These are phyloP conservation scores for Mastigias papua DNA, from an alignment of 30 jellyfish, hydroid and myxozoan genomes.

Conservation along the genomic window DNA sequence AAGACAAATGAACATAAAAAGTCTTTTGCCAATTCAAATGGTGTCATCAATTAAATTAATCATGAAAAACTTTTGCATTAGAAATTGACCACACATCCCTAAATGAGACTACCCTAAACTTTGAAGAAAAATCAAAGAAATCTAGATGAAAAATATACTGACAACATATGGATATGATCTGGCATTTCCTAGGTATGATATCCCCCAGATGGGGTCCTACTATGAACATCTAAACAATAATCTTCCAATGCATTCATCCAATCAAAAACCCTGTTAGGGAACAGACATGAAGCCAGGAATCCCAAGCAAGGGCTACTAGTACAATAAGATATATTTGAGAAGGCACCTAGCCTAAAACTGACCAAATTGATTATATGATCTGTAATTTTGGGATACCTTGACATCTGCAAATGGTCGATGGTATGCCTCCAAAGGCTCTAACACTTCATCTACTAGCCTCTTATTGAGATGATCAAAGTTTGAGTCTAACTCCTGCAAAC, in stretches of 20 bases:
- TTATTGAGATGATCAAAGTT: slow-evolving; percentile 73
- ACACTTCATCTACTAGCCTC: slow-evolving; percentile 87
- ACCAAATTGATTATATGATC: too few species aligned
- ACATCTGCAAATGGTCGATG: slow-evolving; percentile 97
- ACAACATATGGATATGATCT: too few species aligned
- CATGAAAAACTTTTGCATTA: background rate
- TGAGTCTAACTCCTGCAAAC: slow-evolving; percentile 76
- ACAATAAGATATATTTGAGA: background rate
- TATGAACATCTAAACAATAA: too few species aligned
- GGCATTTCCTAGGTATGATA: too few species aligned
- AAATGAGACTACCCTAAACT: background rate
- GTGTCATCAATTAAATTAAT: background rate
- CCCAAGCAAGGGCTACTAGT: too few species aligned
- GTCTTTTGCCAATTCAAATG: too few species aligned
- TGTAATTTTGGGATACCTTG: slow-evolving; percentile 42
- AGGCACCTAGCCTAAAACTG: background rate
- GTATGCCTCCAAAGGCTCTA: slow-evolving; percentile 91
- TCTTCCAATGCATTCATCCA: too few species aligned
- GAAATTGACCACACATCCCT: background rate
- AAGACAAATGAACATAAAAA: too few species aligned
- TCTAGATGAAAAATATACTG: too few species aligned
- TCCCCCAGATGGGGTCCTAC: too few species aligned
- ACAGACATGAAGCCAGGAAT: too few species aligned
- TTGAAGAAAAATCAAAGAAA: background rate
- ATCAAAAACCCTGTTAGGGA: too few species aligned